phyloP scores from a whole-genome alignment of 2,888 invertebrate species.

The Orchestes rusci region DNA sequence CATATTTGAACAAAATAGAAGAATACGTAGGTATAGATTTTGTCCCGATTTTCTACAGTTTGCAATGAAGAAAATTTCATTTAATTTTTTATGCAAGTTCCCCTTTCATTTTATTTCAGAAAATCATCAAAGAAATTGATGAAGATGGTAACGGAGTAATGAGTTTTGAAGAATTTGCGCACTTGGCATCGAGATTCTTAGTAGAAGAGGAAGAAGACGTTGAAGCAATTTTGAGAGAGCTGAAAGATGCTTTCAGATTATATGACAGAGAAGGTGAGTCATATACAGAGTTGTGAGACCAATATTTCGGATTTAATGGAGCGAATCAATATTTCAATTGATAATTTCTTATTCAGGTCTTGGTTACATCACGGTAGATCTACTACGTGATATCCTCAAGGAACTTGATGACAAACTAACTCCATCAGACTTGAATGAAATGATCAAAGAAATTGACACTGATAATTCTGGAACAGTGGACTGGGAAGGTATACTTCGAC shows the following conservation, averaged over 20 bases:
- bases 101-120: constrained; percentile 38
- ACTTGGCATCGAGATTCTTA: constrained; percentile 79
- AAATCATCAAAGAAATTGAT: constrained; percentile 82
- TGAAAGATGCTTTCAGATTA: constrained; percentile 91
- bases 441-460: constrained; percentile 93
- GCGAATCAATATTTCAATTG: constrained; percentile 1
- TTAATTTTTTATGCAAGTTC: too few relatives aligned
- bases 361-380: constrained; percentile 83
- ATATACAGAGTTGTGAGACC: too few relatives aligned
- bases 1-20: too few relatives aligned
- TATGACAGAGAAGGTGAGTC: constrained; percentile 81
- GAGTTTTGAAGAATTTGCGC: constrained; percentile 84
- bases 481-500: constrained; percentile 71
- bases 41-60: too few relatives aligned
- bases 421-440: constrained; percentile 80
- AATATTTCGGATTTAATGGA: constrained; percentile 14
- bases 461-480: constrained; percentile 97
- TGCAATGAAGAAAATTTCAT: too few relatives aligned
- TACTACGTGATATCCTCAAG: constrained; percentile 81
- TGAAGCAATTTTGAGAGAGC: constrained; percentile 80
- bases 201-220: constrained; percentile 81
- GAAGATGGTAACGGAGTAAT: constrained; percentile 77
- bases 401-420: constrained; percentile 88
- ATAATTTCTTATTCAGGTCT: constrained; percentile 51
- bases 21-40: neutral